Conservation (phyloP, 1,140 invertebrate species). For the Polypedilum pembai region DNA sequence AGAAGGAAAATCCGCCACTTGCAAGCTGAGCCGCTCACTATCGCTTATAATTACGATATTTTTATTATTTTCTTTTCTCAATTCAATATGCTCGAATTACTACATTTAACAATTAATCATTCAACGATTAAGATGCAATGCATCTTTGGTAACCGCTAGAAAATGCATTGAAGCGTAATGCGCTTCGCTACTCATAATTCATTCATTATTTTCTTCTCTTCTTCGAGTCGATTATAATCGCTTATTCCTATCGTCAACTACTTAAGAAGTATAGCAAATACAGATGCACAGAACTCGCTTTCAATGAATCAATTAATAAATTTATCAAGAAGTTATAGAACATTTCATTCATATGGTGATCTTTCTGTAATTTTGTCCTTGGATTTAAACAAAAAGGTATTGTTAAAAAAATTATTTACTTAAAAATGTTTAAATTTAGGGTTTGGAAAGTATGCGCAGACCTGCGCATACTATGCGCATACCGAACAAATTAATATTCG, state of each 20-base stretch:
- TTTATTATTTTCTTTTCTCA: neutral
- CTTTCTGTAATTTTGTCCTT: too few relatives aligned
- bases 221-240: neutral
- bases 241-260: constrained; percentile 9
- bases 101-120: neutral
- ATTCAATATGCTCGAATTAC: constrained; percentile 1
- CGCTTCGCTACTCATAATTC: neutral
- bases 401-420: too few relatives aligned
- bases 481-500: too few relatives aligned
- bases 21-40: neutral
- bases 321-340: too few relatives aligned
- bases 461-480: too few relatives aligned
- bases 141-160: neutral
- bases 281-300: too few relatives aligned
- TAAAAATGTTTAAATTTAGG: too few relatives aligned
- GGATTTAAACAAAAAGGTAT: too few relatives aligned
- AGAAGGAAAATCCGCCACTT: constrained; percentile 16
- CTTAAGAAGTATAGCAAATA: neutral
- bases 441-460: too few relatives aligned
- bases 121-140: constrained; percentile 17
- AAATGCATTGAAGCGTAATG: neutral
- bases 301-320: too few relatives aligned
- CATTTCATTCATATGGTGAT: too few relatives aligned
- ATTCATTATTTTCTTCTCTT: neutral
- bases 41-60: neutral